Base-by-base conservation (phyloP, 2,888 invertebrate genomes). In the Aphodius granarius region DNA sequence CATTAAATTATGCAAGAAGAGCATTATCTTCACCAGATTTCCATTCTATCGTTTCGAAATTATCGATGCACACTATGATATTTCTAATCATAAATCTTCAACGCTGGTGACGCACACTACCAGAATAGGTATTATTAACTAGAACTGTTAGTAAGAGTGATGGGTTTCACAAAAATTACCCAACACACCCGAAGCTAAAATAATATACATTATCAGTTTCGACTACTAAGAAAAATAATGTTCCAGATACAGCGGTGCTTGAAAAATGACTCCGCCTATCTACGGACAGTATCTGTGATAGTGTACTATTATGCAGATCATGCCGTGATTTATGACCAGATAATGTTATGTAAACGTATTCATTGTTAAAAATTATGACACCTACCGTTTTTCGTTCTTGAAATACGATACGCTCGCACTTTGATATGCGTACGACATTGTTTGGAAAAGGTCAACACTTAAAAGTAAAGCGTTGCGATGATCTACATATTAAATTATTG, bases 281-380 rank as follows among this genome's bases (percentile, higher is more conserved):
- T 19, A 0, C 21, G 5, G 22, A 22, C 22, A 21, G 22, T 15
- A 68, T 68, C 68, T 19, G n/a, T 21, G 68, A 68, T 68, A 68
- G 20, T 21, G 21, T 68, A 68, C 20, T 20, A 68, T 68, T 68
- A 68, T 68, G 68, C 22, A 68, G 68, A 68, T 68, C 21, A 22
- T 6, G 68, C 18, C 9, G 19, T 68, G 68, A 68, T 68, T 68
- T 68, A 68, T 68, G 21, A 16, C 19, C 22, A 9, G 68, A 68
- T 68, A 68, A 68, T 68, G 20, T 68, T 68, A 20, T 68, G 68
- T 68, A 68, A 68, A 68, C 68, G 6, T n/a, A 68, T 68, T 68
- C 68, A 68, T 13, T 68, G 19, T 21, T 68, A 68, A 68, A 68
- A 68, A 68, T 21, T 68, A 21, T 68, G 68, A 68, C 68, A 68